Conservation (phyloP, 2,888 invertebrate species). For the Hypsopygia costalis region DNA sequence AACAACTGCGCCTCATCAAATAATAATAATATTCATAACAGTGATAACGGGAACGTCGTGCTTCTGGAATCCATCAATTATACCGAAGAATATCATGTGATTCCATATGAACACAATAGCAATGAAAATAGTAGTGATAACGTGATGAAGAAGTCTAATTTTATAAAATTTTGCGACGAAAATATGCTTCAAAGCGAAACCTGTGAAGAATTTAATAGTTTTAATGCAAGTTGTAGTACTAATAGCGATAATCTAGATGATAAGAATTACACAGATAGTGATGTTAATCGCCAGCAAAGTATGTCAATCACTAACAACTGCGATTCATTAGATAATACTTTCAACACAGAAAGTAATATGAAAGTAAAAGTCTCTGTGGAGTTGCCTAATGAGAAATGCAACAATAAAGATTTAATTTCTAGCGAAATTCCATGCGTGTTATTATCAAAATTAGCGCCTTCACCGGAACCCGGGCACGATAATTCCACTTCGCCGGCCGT, state of each 20-base stretch:
- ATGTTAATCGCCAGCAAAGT: slow-evolving; percentile 49
- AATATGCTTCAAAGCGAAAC: slow-evolving; percentile 73
- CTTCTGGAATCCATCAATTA: slow-evolving; percentile 61
- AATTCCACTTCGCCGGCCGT: slow-evolving; percentile 35
- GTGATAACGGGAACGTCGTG: slow-evolving; percentile 46
- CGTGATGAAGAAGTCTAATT: slow-evolving; percentile 36
- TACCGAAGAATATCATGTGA: slow-evolving; percentile 53
- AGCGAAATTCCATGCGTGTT: slow-evolving; percentile 37
- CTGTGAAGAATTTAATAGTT: slow-evolving; percentile 67
- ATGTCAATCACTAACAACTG: slow-evolving; percentile 56
- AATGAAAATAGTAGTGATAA: slow-evolving; percentile 42
- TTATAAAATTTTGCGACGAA: slow-evolving; percentile 60
- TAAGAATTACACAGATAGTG: slow-evolving; percentile 44
- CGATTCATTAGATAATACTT: slow-evolving; percentile 55
- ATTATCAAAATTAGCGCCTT: slow-evolving; percentile 52
- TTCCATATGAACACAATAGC: slow-evolving; percentile 44
- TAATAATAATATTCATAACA: slow-evolving; percentile 38
- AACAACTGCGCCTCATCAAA: slow-evolving; percentile 36
- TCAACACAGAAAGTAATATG: slow-evolving; percentile 44
- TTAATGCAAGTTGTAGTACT: slow-evolving; percentile 58
- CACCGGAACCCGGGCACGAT: slow-evolving; percentile 51
- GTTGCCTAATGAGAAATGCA: slow-evolving; percentile 42
- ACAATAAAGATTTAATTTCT: slow-evolving; percentile 33
- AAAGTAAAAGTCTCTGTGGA: slow-evolving; percentile 63
- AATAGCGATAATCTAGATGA: slow-evolving; percentile 54